Base-by-base conservation (phyloP, 2,113 vertebrate species). In the Genyomyrus donnyi region DNA sequence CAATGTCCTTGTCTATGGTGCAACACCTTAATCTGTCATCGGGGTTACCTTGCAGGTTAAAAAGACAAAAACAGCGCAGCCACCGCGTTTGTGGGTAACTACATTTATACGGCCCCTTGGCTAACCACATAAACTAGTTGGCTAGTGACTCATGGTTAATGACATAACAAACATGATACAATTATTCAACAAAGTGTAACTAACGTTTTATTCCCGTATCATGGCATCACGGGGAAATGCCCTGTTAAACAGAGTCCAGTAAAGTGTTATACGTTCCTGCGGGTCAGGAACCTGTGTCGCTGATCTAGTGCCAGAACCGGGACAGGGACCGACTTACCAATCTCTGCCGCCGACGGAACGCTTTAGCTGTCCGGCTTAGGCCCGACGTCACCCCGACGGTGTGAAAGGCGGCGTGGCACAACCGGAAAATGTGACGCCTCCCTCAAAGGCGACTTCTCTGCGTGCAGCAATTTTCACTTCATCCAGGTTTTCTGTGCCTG, bases 301-400 rank as follows among this genome's bases (percentile, higher is more conserved):
- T 9, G 42, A 11, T 48, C 62, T 70, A 13, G 62, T 13, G 27
- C 62, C 62, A 70, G 62, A 31, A 70, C 27, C 62, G 19, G 62
- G 62, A 50, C 62, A 9, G n/a, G 46, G 27, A n/a, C 19, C n/a
- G 83, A 86, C 89, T 90, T 66, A 90, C 89, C 89, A 35, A 86
- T 56, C 62, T 39, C 52, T 52, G 89, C 83, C 62, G n/a, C 62
- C 62, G 62, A 70, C 62, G 62, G 62, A 70, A 89, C 27, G 89
- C 80, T 53, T 31, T 89, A 42, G 50, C 39, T 85, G 49, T 42
- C 70, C 48, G 50, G 35, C 42, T 50, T 62, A 85, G 87, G 85
- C 85, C 74, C 74, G 15, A 80, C 66, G 56, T 24, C 46, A 66
- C 48, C 48, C 49, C 24, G 46, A 39, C 53, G 58, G 58, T 15